Conservation (phyloP, 2,888 invertebrate genomes). For the Luperina nickerlii region DNA sequence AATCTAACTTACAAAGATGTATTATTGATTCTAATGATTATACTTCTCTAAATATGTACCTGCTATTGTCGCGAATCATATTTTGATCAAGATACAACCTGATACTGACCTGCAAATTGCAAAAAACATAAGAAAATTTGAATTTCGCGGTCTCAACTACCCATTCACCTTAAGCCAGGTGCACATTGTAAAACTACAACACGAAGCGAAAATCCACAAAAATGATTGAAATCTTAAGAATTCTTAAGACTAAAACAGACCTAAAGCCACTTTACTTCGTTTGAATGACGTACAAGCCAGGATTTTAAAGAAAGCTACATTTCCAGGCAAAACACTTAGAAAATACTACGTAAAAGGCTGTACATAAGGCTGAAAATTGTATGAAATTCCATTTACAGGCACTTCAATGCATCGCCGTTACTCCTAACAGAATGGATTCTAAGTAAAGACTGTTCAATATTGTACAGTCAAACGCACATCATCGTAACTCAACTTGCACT, state of each 20-base stretch:
- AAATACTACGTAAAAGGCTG: constrained; percentile 29
- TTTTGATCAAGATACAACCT: too few relatives aligned
- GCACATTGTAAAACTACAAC: neutral
- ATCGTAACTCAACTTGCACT: neutral
- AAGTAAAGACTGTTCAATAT: constrained; percentile 56
- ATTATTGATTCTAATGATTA: too few relatives aligned
- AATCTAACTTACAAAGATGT: too few relatives aligned
- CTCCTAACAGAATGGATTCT: constrained; percentile 49
- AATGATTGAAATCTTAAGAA: constrained; percentile 22
- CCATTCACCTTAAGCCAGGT: too few relatives aligned
- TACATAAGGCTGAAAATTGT: constrained; percentile 32
- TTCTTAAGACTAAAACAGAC: constrained; percentile 22
- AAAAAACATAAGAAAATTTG: too few relatives aligned
- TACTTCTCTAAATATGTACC: too few relatives aligned
- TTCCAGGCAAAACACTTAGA: constrained; percentile 21
- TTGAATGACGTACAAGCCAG: constrained; percentile 33
- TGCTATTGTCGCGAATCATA: too few relatives aligned
- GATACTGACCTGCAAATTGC: too few relatives aligned
- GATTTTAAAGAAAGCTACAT: constrained; percentile 38
- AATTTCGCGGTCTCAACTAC: too few relatives aligned
- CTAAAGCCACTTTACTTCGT: constrained; percentile 40
- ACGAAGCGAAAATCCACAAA: constrained; percentile 5
- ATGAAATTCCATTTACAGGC: constrained; percentile 20
- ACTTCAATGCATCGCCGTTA: constrained; percentile 51
- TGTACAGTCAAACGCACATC: neutral